Percentiles rank a stretch among this genome's conserved stretches.
These are phyloP conservation scores for Cotesia congregata DNA, from an alignment of 2,888 invertebrate genomes.

Conservation along the genomic window DNA sequence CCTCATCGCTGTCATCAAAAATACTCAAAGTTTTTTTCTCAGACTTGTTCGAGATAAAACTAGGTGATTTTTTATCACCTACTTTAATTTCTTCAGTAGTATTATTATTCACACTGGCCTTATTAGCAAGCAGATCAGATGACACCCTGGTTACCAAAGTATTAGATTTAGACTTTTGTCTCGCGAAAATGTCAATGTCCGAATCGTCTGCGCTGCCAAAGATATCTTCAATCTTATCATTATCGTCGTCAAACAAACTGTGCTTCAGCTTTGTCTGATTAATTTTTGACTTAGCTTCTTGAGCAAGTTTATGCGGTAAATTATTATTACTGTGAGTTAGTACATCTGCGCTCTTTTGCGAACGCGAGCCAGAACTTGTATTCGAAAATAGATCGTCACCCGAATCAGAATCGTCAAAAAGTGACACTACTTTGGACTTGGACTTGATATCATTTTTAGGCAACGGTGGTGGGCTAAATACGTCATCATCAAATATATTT, in stretches of 20 bases:
- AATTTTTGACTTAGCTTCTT: conserved; percentile 44
- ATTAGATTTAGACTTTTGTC: conserved; percentile 29
- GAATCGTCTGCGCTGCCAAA: conserved; percentile 52
- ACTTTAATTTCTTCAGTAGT: neutral
- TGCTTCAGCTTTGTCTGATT: conserved; percentile 39
- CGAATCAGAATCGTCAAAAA: conserved; percentile 66
- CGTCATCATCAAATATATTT: conserved; percentile 57
- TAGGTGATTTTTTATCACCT: conserved; percentile 20
- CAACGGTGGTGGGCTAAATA: conserved; percentile 66
- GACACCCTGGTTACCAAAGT: neutral
- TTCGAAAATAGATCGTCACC: conserved; percentile 64
- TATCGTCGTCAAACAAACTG: conserved; percentile 57
- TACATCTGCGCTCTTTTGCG: conserved; percentile 60
- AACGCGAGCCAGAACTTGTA: conserved; percentile 60
- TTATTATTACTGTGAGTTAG: neutral
- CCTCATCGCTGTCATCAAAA: conserved; percentile 59
- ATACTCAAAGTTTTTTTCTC: conserved; percentile 47
- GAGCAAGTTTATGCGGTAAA: conserved; percentile 43
- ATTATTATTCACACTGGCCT: conserved; percentile 25
- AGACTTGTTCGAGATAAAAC: neutral
- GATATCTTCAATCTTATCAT: conserved; percentile 57
- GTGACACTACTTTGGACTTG: conserved; percentile 60
- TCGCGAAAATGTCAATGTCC: conserved; percentile 60
- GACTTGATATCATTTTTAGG: conserved; percentile 55
- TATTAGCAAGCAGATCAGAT: conserved; percentile 20